These are phyloP conservation scores for Phymanthus crucifer DNA, from an alignment of 92 coral and sea anemone genomes.

Conservation along the genomic window DNA sequence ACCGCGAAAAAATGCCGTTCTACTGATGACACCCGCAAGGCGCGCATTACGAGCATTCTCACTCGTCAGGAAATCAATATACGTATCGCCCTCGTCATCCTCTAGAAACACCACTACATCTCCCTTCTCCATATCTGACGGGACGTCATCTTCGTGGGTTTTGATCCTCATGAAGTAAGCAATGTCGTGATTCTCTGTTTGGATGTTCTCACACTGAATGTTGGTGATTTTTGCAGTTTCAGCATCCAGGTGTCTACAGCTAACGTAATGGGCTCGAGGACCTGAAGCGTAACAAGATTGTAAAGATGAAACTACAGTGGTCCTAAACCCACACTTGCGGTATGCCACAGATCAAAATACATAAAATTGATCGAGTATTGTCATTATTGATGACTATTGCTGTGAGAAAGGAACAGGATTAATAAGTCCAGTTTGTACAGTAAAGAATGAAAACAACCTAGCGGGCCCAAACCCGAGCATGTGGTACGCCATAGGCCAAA, in stretches of 20 bases:
- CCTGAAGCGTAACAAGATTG: neutral
- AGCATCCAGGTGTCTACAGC: conserved; percentile 62
- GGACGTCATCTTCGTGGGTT: conserved; percentile 40
- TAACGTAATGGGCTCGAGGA: conserved; percentile 6
- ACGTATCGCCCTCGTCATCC: conserved; percentile 61
- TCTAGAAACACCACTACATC: conserved; percentile 91
- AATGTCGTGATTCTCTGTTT: conserved; percentile 79
- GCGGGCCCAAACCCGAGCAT: too few species aligned
- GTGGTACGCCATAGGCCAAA: too few species aligned
- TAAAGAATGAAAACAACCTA: too few species aligned
- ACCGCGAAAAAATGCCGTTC: conserved; percentile 79
- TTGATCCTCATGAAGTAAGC: conserved; percentile 73
- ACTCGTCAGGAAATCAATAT: conserved; percentile 79
- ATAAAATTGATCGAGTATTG: too few species aligned
- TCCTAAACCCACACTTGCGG: too few species aligned
- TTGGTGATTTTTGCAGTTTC: conserved; percentile 61
- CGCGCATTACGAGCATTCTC: conserved; percentile 66
- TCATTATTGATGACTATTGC: too few species aligned
- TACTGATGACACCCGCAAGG: conserved; percentile 92
- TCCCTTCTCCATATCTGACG: conserved; percentile 71
- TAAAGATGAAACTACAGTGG: neutral
- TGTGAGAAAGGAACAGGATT: too few species aligned
- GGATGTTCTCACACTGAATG: conserved; percentile 53
- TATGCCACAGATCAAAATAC: too few species aligned
- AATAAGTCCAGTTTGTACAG: too few species aligned